A percentile compares a stretch with the other conserved stretches of the same genome.
Conservation (phyloP, 2,888 invertebrate genomes). For the Patella depressa region DNA sequence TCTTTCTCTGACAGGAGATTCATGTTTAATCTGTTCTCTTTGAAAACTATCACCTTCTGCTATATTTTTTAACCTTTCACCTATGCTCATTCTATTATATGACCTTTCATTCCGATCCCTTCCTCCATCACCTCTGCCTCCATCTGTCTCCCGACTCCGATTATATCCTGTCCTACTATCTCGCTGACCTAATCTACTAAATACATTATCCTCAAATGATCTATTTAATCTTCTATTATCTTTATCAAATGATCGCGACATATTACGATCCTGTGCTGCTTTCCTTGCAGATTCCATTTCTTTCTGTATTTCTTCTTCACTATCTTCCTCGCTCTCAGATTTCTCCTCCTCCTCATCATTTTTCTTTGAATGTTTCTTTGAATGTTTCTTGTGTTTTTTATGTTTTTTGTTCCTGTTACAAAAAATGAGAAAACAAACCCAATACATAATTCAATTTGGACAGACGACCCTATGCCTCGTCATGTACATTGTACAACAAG, state of each 20-base stretch:
- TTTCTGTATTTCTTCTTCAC: slow-evolving; percentile 11
- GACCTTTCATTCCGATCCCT: not conserved
- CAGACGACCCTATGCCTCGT: too few relatives aligned
- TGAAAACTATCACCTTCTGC: not conserved
- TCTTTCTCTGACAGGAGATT: slow-evolving; percentile 5
- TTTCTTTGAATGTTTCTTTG: slow-evolving; percentile 16
- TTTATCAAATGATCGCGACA: slow-evolving; percentile 9
- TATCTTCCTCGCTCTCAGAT: not conserved
- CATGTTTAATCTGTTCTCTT: slow-evolving; percentile 13
- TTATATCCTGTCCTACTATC: slow-evolving; percentile 2
- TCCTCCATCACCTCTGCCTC: slow-evolving; percentile 23
- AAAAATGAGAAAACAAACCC: too few relatives aligned
- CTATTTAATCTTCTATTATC: slow-evolving; percentile 4
- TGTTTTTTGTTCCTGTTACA: not conserved
- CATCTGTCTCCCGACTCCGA: slow-evolving; percentile 5
- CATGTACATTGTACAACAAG: too few relatives aligned
- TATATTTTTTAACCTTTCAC: slow-evolving; percentile 8
- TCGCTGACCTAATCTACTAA: slow-evolving; percentile 4
- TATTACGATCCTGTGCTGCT: slow-evolving; percentile 1
- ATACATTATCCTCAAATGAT: not conserved
- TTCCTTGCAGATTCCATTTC: slow-evolving; percentile 17
- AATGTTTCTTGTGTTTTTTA: slow-evolving; percentile 16
- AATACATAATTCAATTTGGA: too few relatives aligned
- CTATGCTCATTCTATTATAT: not conserved
- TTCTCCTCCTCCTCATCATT: slow-evolving; percentile 11